phyloP scores from a whole-genome alignment of 1,140 invertebrate genomes.

The Caerostris extrusa region DNA sequence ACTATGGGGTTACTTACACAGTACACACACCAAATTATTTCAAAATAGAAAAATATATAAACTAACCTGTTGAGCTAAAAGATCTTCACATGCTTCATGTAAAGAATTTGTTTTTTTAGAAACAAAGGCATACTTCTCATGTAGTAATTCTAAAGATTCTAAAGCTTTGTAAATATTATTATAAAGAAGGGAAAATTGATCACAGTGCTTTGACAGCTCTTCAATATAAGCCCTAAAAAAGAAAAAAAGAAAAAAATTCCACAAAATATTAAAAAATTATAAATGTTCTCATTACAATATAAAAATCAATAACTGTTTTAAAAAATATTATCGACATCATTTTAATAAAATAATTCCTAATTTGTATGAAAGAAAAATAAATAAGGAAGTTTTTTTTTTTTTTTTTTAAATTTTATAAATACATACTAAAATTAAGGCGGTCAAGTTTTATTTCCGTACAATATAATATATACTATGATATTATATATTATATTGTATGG shows the following conservation, averaged over 20 bases:
- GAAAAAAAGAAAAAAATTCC: background rate
- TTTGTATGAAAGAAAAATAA: no score
- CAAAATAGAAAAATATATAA: background rate
- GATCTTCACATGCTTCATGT: slow-evolving; percentile 93
- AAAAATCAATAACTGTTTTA: background rate
- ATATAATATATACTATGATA: no score
- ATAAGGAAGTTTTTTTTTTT: no score
- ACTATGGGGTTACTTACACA: no score
- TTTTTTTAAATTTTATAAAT: no score
- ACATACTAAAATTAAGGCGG: no score
- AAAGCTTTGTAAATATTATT: slow-evolving; percentile 88
- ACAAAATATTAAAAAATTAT: background rate
- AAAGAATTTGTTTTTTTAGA: slow-evolving; percentile 94
- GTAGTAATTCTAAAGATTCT: slow-evolving; percentile 87
- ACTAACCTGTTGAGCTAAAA: slow-evolving; percentile 90
- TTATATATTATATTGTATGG: no score
- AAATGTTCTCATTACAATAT: background rate
- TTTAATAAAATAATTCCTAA: no score
- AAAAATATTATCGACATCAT: no score
- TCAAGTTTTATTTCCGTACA: no score
- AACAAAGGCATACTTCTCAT: slow-evolving; percentile 90
- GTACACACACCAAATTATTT: no score
- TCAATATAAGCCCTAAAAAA: slow-evolving; percentile 85
- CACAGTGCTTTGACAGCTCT: slow-evolving; percentile 86
- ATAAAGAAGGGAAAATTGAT: slow-evolving; percentile 88